Evolutionary conservation across 2,113 vertebrate species (phyloP).

Genomic region (Columba janthina): DNA sequence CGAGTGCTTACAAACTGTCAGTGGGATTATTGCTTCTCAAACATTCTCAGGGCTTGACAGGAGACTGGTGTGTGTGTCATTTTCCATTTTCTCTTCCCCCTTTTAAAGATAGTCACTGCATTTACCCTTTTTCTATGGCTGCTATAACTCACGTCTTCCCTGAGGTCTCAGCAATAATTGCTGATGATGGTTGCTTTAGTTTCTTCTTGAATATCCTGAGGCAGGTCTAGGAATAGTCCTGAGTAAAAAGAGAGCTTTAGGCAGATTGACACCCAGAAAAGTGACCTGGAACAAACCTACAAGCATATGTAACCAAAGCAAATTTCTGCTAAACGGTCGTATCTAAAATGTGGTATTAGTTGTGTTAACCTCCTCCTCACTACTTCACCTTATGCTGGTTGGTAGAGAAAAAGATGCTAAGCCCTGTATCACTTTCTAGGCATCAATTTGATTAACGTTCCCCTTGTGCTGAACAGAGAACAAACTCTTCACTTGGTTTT

Average conservation of each 20-base stretch:
- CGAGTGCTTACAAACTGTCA: background rate
- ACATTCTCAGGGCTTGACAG: background rate
- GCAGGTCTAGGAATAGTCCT: background rate
- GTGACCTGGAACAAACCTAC: background rate
- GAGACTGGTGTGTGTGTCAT: background rate
- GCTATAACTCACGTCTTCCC: background rate
- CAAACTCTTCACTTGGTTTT: background rate
- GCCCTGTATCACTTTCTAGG: background rate
- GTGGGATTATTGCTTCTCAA: background rate
- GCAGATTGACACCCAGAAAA: background rate
- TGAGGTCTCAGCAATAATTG: background rate
- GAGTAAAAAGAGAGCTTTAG: background rate
- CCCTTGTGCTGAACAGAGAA: background rate
- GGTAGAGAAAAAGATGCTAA: background rate
- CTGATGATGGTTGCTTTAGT: background rate
- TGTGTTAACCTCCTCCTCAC: background rate
- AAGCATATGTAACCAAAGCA: background rate
- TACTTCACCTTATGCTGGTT: background rate
- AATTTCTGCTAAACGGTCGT: background rate
- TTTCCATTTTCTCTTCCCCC: background rate
- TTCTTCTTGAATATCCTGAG: background rate
- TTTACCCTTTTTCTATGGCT: background rate
- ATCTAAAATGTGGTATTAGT: background rate
- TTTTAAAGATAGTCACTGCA: background rate
- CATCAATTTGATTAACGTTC: background rate